Evolutionary conservation across 2,888 invertebrate genomes (phyloP).

Genomic region (Cenopis cana): DNA sequence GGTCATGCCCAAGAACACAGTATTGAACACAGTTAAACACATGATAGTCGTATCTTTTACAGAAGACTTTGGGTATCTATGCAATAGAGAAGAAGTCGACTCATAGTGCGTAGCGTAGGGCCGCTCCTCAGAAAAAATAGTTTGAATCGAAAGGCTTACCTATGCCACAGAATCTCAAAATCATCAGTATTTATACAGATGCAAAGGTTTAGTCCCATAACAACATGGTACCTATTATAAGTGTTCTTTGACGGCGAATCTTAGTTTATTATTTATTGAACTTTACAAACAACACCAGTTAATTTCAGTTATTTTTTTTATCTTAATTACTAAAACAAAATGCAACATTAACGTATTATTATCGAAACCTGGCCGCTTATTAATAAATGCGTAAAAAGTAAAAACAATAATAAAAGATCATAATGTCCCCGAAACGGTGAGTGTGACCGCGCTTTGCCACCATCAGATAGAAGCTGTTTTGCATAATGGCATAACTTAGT

Average conservation of each 20-base stretch:
- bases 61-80: no score
- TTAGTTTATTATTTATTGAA: not conserved
- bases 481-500: conserved; percentile 69
- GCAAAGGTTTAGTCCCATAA: no score
- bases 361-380: conserved; percentile 24
- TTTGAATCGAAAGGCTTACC: no score
- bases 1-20: no score
- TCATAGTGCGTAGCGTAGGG: no score
- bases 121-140: no score
- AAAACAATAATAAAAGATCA: conserved; percentile 44
- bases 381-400: conserved; percentile 40
- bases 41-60: no score
- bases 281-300: not conserved
- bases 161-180: no score
- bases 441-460: conserved; percentile 64
- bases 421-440: conserved; percentile 59
- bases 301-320: not conserved
- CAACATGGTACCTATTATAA: not conserved
- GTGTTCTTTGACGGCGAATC: not conserved
- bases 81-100: no score
- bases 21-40: no score
- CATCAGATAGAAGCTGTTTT: conserved; percentile 71
- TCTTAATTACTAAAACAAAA: conserved; percentile 24
- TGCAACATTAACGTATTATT: conserved; percentile 21
- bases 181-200: no score